Conservation (phyloP, 2,113 vertebrate genomes). For the Ginglymostoma cirratum region DNA sequence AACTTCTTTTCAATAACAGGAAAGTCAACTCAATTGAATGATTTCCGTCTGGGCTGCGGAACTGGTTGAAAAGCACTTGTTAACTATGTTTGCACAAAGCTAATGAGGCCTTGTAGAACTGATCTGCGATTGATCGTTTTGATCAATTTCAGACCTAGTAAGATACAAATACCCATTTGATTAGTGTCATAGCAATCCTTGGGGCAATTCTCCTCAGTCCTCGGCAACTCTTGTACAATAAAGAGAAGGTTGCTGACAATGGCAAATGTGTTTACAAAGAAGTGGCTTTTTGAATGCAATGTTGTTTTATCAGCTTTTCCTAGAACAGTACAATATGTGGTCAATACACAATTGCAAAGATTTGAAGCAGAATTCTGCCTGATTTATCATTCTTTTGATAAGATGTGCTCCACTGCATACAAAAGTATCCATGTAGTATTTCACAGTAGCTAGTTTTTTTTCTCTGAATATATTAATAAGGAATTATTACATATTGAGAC, state of each 20-base stretch:
- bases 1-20: background rate
- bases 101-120: conserved; percentile 69
- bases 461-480: conserved; percentile 4
- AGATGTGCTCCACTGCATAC: background rate
- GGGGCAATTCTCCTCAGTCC: conserved; percentile 31
- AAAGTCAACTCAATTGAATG: conserved; percentile 31
- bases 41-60: background rate
- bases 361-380: background rate
- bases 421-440: background rate
- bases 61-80: conserved; percentile 41
- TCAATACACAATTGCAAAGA: conserved; percentile 2
- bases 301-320: conserved; percentile 28
- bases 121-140: conserved; percentile 59
- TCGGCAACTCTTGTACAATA: conserved; percentile 25
- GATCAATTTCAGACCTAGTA: conserved; percentile 58
- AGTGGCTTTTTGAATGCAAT: conserved; percentile 16
- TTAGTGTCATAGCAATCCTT: conserved; percentile 35
- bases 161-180: conserved; percentile 38
- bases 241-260: conserved; percentile 24
- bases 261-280: conserved; percentile 32
- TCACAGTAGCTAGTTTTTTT: background rate
- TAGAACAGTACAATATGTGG: background rate
- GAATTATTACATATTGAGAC: background rate
- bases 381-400: conserved; percentile 16
- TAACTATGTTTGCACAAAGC: conserved; percentile 62